A percentile compares a stretch with the other conserved stretches of the same genome.
Evolutionary conservation across 2,113 vertebrate genomes (phyloP).

Genomic region (Gobiocypris rarus): DNA sequence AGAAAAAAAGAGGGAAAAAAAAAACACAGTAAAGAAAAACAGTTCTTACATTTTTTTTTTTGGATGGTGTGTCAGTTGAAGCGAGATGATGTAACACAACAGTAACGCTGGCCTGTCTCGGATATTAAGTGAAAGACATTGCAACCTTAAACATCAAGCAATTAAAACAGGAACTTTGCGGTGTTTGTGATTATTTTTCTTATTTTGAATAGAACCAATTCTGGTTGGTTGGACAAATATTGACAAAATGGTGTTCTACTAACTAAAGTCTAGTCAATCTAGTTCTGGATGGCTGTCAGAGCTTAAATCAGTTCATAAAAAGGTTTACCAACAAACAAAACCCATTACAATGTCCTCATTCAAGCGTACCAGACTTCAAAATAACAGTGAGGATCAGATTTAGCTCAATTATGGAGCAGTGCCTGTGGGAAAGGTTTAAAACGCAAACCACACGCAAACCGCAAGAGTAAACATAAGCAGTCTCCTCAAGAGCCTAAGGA

Average conservation of each 20-base stretch:
- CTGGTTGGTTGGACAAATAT: neutral
- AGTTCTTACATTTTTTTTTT: conserved; percentile 4
- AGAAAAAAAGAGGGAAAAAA: conserved; percentile 38
- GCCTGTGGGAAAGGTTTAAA: conserved; percentile 36
- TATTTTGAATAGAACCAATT: neutral
- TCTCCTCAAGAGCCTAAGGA: conserved; percentile 10
- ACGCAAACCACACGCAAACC: conserved; percentile 22
- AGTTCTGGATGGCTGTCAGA: neutral
- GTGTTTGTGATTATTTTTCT: neutral
- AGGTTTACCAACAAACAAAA: neutral
- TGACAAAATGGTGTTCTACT: neutral
- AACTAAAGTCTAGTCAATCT: neutral
- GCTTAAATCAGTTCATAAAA: neutral
- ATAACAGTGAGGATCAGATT: conserved; percentile 19
- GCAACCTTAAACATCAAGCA: neutral
- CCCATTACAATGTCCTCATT: neutral
- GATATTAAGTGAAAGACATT: conserved; percentile 13
- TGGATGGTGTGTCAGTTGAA: conserved; percentile 38
- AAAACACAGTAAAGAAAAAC: conserved; percentile 33
- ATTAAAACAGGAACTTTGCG: neutral
- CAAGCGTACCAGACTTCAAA: neutral
- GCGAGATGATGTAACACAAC: conserved; percentile 63
- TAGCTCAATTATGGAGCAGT: conserved; percentile 38
- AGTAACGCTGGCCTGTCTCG: conserved; percentile 55
- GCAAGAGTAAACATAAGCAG: conserved; percentile 19